Evolutionary conservation across 1,140 invertebrate species (phyloP).

Genomic region (Penaeus japonicus): DNA sequence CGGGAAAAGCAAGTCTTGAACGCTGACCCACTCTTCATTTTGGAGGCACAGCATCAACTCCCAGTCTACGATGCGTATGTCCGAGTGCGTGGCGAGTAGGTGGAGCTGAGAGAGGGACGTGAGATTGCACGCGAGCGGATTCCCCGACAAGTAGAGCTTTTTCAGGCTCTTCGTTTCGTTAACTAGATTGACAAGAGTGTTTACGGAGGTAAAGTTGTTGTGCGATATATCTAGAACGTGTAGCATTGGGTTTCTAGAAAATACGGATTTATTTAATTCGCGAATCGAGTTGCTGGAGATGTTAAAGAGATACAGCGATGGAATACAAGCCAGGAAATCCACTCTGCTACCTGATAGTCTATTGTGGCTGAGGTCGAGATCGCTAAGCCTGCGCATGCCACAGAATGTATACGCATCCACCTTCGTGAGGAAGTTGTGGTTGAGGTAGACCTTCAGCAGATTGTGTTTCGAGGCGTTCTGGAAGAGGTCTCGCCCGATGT

Average conservation of each 20-base stretch:
- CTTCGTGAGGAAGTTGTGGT: conserved; percentile 23
- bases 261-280: conserved; percentile 71
- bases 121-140: conserved; percentile 11
- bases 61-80: conserved; percentile 32
- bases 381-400: conserved; percentile 76
- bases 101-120: conserved; percentile 11
- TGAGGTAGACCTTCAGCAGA: conserved; percentile 41
- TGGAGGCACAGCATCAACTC: background rate
- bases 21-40: background rate
- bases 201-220: conserved; percentile 73
- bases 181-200: background rate
- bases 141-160: conserved; percentile 8
- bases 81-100: background rate
- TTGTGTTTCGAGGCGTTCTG: conserved; percentile 27
- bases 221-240: conserved; percentile 85
- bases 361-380: conserved; percentile 86
- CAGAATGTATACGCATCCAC: conserved; percentile 75
- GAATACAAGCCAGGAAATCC: conserved; percentile 80
- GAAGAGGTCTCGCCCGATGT: conserved; percentile 18
- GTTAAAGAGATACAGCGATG: conserved; percentile 81
- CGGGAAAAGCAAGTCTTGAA: conserved; percentile 28
- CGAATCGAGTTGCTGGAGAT: conserved; percentile 82
- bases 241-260: conserved; percentile 66
- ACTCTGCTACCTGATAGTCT: conserved; percentile 79
- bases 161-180: background rate